These are phyloP conservation scores for Muschampia plurimacula DNA, from an alignment of 2,888 invertebrate species.

Conservation along the genomic window DNA sequence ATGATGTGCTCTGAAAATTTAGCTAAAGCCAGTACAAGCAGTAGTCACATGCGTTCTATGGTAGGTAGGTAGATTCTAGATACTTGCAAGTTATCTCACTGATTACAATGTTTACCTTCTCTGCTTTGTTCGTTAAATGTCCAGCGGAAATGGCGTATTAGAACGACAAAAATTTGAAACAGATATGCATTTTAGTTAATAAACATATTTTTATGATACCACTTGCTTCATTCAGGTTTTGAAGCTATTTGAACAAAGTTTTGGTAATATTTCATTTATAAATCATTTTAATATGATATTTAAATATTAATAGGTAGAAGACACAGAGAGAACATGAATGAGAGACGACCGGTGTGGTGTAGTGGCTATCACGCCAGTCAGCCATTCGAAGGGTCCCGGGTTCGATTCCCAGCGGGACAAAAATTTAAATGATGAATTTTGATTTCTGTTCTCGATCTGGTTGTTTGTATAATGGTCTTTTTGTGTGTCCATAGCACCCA, in stretches of 20 bases:
- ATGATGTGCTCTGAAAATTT: not conserved
- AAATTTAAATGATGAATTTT: too few relatives aligned
- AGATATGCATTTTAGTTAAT: conserved; percentile 5
- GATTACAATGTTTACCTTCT: conserved; percentile 74
- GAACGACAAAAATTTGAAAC: conserved; percentile 10
- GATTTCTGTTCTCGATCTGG: too few relatives aligned
- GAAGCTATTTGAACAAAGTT: not conserved
- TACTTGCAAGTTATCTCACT: conserved; percentile 59
- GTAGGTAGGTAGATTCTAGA: conserved; percentile 11
- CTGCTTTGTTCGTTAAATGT: conserved; percentile 57
- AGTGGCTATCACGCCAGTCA: too few relatives aligned
- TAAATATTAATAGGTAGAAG: too few relatives aligned
- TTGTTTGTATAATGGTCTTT: too few relatives aligned
- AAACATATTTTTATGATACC: not conserved
- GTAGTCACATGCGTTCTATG: conserved; percentile 18
- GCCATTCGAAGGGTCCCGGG: too few relatives aligned
- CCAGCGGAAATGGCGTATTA: conserved; percentile 54
- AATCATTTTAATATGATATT: not conserved
- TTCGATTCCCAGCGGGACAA: too few relatives aligned
- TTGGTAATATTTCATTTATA: not conserved
- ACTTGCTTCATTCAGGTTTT: conserved; percentile 7
- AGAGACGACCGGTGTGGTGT: too few relatives aligned
- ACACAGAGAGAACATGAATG: too few relatives aligned
- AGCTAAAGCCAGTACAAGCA: not conserved
- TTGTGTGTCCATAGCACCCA: too few relatives aligned